These are phyloP conservation scores for Ptychoptera contaminata DNA, from an alignment of 2,888 invertebrate genomes.

Conservation along the genomic window DNA sequence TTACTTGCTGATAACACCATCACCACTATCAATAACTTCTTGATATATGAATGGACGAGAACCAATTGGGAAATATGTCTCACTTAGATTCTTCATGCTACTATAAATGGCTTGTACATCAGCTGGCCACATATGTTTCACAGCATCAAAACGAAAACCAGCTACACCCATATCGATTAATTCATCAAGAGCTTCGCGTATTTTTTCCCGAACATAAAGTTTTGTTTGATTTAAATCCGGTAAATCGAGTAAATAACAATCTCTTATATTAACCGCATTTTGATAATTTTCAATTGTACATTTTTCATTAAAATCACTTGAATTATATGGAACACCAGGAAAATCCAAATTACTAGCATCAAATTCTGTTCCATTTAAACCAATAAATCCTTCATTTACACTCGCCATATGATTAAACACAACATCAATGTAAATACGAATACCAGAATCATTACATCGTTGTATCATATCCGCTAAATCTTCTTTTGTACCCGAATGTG, in stretches of 20 bases:
- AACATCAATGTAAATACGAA: slow-evolving; percentile 58
- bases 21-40: slow-evolving; percentile 38
- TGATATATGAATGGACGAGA: slow-evolving; percentile 36
- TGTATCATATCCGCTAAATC: slow-evolving; percentile 60
- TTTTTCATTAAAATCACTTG: slow-evolving; percentile 37
- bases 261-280: slow-evolving; percentile 34
- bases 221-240: slow-evolving; percentile 35
- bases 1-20: slow-evolving; percentile 17
- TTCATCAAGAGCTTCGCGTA: slow-evolving; percentile 34
- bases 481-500: slow-evolving; percentile 54
- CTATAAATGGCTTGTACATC: slow-evolving; percentile 38
- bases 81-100: slow-evolving; percentile 32
- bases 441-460: slow-evolving; percentile 59
- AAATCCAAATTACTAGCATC: slow-evolving; percentile 33
- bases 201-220: slow-evolving; percentile 31
- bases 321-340: slow-evolving; percentile 38
- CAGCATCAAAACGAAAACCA: slow-evolving; percentile 37
- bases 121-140: slow-evolving; percentile 38
- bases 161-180: slow-evolving; percentile 37
- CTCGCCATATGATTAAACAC: slow-evolving; percentile 66
- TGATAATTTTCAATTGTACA: slow-evolving; percentile 34
- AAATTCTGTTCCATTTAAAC: slow-evolving; percentile 25
- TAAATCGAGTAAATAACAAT: slow-evolving; percentile 26
- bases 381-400: slow-evolving; percentile 18
- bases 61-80: slow-evolving; percentile 31